Base-by-base conservation (phyloP, 2,113 vertebrate species). In the Columbina picui region DNA sequence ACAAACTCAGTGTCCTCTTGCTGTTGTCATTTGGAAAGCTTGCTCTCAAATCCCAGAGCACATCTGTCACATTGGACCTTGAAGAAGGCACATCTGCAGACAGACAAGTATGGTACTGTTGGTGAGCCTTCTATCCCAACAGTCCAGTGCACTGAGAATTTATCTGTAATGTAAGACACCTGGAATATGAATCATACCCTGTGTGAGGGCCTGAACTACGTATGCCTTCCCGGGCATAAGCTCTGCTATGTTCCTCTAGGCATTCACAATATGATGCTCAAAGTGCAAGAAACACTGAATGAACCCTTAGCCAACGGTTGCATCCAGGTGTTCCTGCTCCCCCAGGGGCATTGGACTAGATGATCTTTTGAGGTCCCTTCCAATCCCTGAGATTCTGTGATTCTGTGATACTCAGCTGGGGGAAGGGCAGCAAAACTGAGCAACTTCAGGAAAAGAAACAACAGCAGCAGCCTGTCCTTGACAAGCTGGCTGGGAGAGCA, bases 131-230 rank as follows among this genome's bases (percentile, higher is more conserved):
- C 20, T 16, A 34, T 32, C 9, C 38, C 64, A 65, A 32, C 22
- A 84, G n/a, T 23, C 25, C 41, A 41, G 22, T 10, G 38, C 34
- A 59, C 32, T 1, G 0, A 76, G 59, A 43, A 73, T 64, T 32
- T 4, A 60, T 15, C 67, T 68, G 27, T 23, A 57, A 2, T 7
- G 11, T 21, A 14, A 57, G 50, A 57, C 15, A 57, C 6, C 18
- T 21, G 16, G 9, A 21, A 65, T 3, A 17, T 0, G 2, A 25
- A 26, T 20, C 30, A 20, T 4, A 39, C 2, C 14, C 59, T 30
- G 21, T 65, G 39, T 1, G 3, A 87, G 21, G 59, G 20, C 69
- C 50, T 43, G 65, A 94, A 59, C 21, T 6, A 49, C 1, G 5
- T 2, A 18, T 2, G 18, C 6, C 25, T 55, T 79, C 53, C 56